phyloP scores from a whole-genome alignment of 2,113 vertebrate species.

The Sorex fumeus region DNA sequence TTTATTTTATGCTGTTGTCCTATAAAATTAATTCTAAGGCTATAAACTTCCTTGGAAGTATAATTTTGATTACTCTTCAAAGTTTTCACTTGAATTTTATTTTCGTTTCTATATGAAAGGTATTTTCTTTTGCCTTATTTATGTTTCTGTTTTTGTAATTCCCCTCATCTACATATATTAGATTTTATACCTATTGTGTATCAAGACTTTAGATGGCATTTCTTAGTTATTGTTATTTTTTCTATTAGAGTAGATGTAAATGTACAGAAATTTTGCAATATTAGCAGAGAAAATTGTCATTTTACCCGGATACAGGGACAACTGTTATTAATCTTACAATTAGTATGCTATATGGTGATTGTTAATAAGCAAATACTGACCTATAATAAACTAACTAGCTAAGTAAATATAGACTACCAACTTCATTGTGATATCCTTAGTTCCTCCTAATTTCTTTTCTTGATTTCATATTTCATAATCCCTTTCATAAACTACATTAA shows the following conservation, averaged over 20 bases:
- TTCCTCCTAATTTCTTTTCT: background rate
- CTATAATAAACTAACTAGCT: background rate
- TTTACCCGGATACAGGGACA: background rate
- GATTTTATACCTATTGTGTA: background rate
- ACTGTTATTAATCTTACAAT: background rate
- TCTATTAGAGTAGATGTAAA: background rate
- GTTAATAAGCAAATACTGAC: background rate
- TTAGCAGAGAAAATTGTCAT: background rate
- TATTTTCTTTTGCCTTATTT: background rate
- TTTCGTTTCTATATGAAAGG: background rate
- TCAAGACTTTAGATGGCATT: background rate
- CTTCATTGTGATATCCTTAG: background rate
- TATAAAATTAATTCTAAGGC: background rate
- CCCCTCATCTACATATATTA: background rate
- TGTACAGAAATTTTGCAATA: constrained; percentile 3
- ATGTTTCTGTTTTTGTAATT: constrained; percentile 13
- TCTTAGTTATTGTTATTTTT: background rate
- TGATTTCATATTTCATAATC: background rate
- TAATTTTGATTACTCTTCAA: background rate
- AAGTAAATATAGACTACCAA: background rate
- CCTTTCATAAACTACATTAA: background rate
- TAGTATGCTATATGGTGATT: background rate
- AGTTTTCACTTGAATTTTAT: background rate
- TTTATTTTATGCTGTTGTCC: background rate
- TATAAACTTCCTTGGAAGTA: background rate